Base-by-base conservation (phyloP, 1,140 invertebrate species). In the Leptopilina clavipes region DNA sequence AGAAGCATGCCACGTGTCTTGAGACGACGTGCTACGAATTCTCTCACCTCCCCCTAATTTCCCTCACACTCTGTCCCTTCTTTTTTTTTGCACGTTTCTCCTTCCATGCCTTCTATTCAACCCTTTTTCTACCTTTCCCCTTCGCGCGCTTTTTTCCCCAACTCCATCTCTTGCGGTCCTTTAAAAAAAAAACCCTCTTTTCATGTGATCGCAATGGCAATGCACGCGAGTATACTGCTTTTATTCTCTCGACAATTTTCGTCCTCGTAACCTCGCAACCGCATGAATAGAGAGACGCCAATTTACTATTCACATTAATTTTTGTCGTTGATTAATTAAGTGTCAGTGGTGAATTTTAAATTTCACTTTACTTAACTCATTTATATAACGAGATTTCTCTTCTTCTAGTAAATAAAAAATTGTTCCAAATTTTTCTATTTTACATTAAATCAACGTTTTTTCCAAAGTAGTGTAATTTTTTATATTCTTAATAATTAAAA, bases 161-260 rank as follows among this genome's bases (percentile, higher is more conserved):
- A 18, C 74, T 40, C 37, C 37, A 40, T 40, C 37, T 78, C 74
- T 78, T 76, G 76, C 65, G 75, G 37, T 70, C 48, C 48, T 52
- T 52, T 52, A n/a, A 52, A 52, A 52, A 40, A 40, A 40, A 8
- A 40, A 17, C 48, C 48, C 48, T 52, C 48, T 17, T 52, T 52
- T 52, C 48, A 52, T 52, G 48, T n/a, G 48, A 52, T 52, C 48
- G 48, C 48, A 52, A 52, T 52, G 14, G 48, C 48, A 52, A 52
- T 52, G 48, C 48, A 52, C 48, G 14, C 14, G 48, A 52, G 48
- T 52, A 17, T 52, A 52, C 48, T 45, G 14, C n/a, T 52, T 52
- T 52, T 52, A 17, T 17, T 17, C 48, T 52, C n/a, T 52, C 14
- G 6, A n/a, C 48, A 52, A 52, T 52, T 48, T 52, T 52, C 37